Base-by-base conservation (phyloP, 1,140 invertebrate species). In the Eumaeus atala region DNA sequence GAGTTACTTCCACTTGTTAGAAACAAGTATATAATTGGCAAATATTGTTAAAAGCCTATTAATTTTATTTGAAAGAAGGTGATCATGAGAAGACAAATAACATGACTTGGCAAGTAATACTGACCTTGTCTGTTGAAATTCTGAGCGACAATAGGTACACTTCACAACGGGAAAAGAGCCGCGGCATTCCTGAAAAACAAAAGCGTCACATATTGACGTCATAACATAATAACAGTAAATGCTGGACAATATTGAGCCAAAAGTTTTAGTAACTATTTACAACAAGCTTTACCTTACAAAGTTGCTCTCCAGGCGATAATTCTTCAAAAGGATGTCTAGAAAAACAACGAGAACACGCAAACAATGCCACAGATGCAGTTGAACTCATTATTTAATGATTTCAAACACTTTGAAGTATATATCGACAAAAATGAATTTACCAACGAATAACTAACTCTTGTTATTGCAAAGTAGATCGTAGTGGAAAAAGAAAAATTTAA, bases 111-210 rank as follows among this genome's bases (percentile, higher is more conserved):
- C 62, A 54, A 50, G 56, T 52, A 44, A 28, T 52, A 67, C 92
- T 93, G 90, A 96, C 94, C 92, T 93, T 71, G 95, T 94, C 89
- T 98, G 96, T 90, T 98, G 96, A 89, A 98, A 98, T 91, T 98
- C 97, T 42, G 96, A 95, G 72, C 97, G 92, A 89, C 97, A 99
- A 88, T 98, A 99, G 62, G 96, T 98, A 89, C 97, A 99, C 89
- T 98, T 98, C 56, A 98, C 95, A 72, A 97, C 92, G 52, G 96
- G 96, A 90, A 94, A 97, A 71, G 94, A 92, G 72, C 95, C 96
- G 76, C 97, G 92, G 90, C 97, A 98, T 90, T 97, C 96, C 97
- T 98, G 89, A 80, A 89, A 90, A 79, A 72, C 83, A 70, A 54
- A 37, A 61, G 70, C 74, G 72, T 82, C 72, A 77, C 67, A 63